Percentiles rank a stretch among this genome's conserved stretches.
phyloP scores from a whole-genome alignment of 2,113 vertebrate species.

The Seriola quinqueradiata region DNA sequence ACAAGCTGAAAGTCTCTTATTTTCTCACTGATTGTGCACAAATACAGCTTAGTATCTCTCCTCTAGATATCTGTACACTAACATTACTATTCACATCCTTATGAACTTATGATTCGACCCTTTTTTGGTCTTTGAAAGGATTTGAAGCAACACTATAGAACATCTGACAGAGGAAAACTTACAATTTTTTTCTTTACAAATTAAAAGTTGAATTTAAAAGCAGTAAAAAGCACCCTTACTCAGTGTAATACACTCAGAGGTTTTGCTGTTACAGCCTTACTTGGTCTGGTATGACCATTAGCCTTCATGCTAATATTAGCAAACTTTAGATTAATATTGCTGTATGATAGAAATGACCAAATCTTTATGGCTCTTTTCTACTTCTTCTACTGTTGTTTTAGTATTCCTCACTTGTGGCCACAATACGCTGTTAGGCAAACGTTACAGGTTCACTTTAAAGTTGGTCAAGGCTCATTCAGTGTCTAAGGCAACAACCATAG shows the following conservation, averaged over 20 bases:
- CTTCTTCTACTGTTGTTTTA: background rate
- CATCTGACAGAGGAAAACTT: background rate
- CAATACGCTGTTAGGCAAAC: background rate
- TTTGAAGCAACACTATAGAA: background rate
- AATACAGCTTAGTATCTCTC: background rate
- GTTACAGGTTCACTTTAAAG: background rate
- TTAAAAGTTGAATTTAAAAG: background rate
- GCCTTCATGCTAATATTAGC: background rate
- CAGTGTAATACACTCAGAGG: too few species aligned
- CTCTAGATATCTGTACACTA: background rate
- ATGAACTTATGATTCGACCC: background rate
- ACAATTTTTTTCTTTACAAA: background rate
- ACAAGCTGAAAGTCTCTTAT: background rate
- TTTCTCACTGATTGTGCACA: slow-evolving; percentile 28
- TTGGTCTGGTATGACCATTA: background rate
- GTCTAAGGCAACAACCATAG: background rate
- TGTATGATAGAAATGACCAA: background rate
- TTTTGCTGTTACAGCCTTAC: too few species aligned
- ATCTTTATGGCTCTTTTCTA: background rate
- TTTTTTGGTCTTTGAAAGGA: background rate
- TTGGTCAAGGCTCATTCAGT: slow-evolving; percentile 2
- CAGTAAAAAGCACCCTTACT: background rate
- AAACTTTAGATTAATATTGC: background rate
- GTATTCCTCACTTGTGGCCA: background rate
- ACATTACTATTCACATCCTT: background rate